Evolutionary conservation across 2,113 vertebrate species (phyloP).

Genomic region (Sander vitreus): DNA sequence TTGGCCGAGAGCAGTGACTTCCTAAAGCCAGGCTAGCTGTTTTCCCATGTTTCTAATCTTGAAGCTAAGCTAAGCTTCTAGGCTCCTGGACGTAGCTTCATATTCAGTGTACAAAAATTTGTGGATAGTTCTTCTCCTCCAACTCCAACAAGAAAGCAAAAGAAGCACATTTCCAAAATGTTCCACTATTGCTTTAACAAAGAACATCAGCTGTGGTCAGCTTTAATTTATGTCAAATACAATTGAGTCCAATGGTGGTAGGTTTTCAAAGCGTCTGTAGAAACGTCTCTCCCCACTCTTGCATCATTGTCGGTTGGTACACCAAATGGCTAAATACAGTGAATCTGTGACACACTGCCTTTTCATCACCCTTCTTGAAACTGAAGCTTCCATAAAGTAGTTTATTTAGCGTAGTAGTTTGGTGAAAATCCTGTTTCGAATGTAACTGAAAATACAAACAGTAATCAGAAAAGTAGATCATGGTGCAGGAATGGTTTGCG

Average conservation of each 20-base stretch:
- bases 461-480: neutral
- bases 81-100: constrained; percentile 1
- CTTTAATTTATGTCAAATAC: constrained; percentile 3
- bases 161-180: constrained; percentile 28
- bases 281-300: neutral
- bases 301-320: neutral
- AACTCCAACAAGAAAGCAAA: constrained; percentile 1
- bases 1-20: no score
- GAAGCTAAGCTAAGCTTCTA: neutral
- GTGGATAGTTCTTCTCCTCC: neutral
- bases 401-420: neutral
- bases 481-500: constrained; percentile 1
- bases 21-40: no score
- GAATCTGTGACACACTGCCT: neutral
- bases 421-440: neutral
- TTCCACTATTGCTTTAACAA: neutral
- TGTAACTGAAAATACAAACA: neutral
- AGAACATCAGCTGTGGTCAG: neutral
- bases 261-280: neutral
- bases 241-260: neutral
- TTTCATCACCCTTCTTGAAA: neutral
- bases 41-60: no score
- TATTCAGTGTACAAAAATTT: neutral
- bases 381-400: neutral
- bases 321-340: neutral